These are phyloP conservation scores for Bombus confusus DNA, from an alignment of 1,140 invertebrate genomes.

Conservation along the genomic window DNA sequence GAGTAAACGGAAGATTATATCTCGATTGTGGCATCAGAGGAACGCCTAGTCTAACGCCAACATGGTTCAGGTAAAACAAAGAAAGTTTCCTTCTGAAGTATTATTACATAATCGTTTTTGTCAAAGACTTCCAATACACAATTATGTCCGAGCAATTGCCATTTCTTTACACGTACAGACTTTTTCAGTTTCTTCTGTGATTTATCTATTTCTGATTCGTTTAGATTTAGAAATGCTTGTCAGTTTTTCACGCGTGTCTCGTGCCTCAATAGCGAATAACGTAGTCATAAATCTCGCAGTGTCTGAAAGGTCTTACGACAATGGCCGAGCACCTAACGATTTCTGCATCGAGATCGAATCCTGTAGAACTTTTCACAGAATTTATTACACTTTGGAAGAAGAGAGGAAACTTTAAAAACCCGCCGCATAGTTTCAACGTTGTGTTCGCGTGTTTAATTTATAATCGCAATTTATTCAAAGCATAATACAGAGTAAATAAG, in stretches of 20 bases:
- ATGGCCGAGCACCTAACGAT: neutral
- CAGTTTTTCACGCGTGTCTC: neutral
- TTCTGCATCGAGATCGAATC: neutral
- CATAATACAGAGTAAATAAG: too few species aligned
- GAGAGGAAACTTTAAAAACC: neutral
- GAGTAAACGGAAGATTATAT: conserved; percentile 83
- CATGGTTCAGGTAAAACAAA: conserved; percentile 84
- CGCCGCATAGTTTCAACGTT: too few species aligned
- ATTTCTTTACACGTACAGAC: neutral
- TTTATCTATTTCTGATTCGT: too few species aligned
- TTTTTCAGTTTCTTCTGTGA: too few species aligned
- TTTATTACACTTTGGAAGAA: neutral
- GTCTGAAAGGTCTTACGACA: neutral
- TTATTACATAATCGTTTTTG: too few species aligned
- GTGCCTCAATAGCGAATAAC: neutral
- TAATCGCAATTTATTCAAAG: too few species aligned
- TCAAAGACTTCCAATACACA: too few species aligned
- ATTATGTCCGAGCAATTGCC: neutral
- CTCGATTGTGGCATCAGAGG: conserved; percentile 83
- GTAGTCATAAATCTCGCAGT: neutral
- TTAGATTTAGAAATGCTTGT: neutral
- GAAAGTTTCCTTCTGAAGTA: neutral
- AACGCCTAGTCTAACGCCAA: conserved; percentile 83
- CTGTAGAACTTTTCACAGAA: neutral
- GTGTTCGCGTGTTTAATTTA: too few species aligned